Evolutionary conservation across 1,140 invertebrate species (phyloP).

Genomic region (Probaryconus sp.): DNA sequence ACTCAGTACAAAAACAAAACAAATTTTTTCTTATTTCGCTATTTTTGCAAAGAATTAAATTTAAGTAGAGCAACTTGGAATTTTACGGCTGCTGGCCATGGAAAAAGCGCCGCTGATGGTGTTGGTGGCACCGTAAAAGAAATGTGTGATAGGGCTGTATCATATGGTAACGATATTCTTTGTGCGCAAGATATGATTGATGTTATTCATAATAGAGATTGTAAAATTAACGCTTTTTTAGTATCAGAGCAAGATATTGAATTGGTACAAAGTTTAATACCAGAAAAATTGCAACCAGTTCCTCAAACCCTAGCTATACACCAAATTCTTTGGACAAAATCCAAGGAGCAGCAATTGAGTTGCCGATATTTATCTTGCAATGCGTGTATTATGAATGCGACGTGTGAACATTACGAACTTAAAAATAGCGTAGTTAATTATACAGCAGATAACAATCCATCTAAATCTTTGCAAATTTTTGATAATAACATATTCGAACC

Average conservation of each 20-base stretch:
- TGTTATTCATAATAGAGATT: neutral
- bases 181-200: conserved; percentile 7
- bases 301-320: neutral
- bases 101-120: conserved; percentile 15
- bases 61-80: conserved; percentile 8
- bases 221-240: too few relatives aligned
- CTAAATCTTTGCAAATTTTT: too few relatives aligned
- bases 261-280: too few relatives aligned
- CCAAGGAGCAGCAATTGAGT: neutral
- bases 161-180: conserved; percentile 2
- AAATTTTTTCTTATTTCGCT: too few relatives aligned
- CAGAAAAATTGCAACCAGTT: too few relatives aligned
- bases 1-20: too few relatives aligned
- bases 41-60: too few relatives aligned
- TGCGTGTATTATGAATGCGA: neutral
- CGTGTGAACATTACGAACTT: neutral
- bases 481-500: too few relatives aligned
- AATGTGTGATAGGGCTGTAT: conserved; percentile 8
- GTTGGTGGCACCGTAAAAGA: conserved; percentile 6
- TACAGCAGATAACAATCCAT: too few relatives aligned
- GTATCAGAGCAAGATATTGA: too few relatives aligned
- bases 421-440: too few relatives aligned
- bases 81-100: conserved; percentile 9
- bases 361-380: conserved; percentile 2
- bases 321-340: neutral